Evolutionary conservation across 2,797 vertebrate species (phyloP).

Genomic region (Presbytis comata): DNA sequence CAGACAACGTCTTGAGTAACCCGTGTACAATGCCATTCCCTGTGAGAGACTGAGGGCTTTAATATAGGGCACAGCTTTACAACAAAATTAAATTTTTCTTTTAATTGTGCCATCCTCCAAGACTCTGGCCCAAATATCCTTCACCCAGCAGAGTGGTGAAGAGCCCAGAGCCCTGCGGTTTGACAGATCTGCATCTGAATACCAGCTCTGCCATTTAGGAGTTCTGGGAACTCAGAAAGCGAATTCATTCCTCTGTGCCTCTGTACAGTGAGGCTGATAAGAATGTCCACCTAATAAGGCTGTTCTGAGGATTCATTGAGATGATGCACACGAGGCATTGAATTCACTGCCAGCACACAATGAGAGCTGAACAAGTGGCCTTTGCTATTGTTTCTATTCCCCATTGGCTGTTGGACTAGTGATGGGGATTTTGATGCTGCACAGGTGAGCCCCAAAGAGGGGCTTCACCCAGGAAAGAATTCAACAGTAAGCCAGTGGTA

Average conservation of each 20-base stretch:
- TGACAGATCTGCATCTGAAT: not conserved
- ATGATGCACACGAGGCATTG: not conserved
- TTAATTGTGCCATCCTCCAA: not conserved
- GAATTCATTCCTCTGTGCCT: not conserved
- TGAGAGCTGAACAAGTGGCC: not conserved
- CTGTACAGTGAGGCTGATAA: not conserved
- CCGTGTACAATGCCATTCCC: accelerated
- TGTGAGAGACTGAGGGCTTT: not conserved
- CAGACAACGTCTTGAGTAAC: not conserved
- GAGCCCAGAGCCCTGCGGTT: not conserved
- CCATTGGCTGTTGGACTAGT: not conserved
- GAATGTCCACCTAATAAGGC: not conserved
- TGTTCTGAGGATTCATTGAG: not conserved
- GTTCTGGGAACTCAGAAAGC: not conserved
- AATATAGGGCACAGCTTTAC: not conserved
- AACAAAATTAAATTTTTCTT: not conserved
- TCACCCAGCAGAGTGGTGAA: not conserved
- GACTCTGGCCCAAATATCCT: not conserved
- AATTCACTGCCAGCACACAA: not conserved
- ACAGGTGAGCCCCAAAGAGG: not conserved
- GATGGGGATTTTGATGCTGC: not conserved
- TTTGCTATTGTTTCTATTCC: not conserved
- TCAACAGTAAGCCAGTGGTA: not conserved
- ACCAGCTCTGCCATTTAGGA: not conserved
- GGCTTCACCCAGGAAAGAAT: not conserved